Evolutionary conservation across 1,140 invertebrate species (phyloP).

Genomic region (Drosophila bocki): DNA sequence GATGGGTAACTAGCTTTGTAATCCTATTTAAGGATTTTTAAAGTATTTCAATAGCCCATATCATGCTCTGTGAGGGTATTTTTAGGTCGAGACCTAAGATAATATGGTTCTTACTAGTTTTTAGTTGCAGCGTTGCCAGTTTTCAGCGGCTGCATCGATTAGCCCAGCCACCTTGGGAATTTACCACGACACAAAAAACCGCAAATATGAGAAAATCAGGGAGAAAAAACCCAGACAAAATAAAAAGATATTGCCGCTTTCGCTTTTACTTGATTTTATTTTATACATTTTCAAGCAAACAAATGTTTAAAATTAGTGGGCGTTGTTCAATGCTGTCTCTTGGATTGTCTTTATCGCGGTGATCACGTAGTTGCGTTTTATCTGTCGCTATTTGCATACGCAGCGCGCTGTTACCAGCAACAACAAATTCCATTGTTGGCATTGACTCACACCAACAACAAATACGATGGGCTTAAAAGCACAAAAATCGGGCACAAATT

Average conservation of each 20-base stretch:
- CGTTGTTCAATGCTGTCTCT: constrained; percentile 60
- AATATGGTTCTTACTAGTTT: constrained; percentile 18
- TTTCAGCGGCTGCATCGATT: constrained; percentile 76
- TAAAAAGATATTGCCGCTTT: constrained; percentile 48
- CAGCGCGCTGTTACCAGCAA: constrained; percentile 43
- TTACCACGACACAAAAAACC: constrained; percentile 51
- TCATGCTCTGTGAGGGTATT: not conserved
- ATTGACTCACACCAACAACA: constrained; percentile 49
- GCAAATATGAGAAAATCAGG: constrained; percentile 53
- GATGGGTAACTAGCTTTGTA: no score
- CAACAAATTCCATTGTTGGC: constrained; percentile 51
- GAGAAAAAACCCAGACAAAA: constrained; percentile 20
- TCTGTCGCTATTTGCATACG: constrained; percentile 76
- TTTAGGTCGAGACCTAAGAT: not conserved
- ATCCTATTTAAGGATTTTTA: not conserved
- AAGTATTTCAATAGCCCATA: not conserved
- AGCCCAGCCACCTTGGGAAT: constrained; percentile 62
- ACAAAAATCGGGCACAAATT: constrained; percentile 16
- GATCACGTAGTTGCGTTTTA: constrained; percentile 77
- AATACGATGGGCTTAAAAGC: constrained; percentile 37
- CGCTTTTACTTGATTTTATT: constrained; percentile 62
- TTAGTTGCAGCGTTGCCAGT: constrained; percentile 55
- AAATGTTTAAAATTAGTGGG: constrained; percentile 72
- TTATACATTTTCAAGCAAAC: constrained; percentile 39
- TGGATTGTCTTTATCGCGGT: constrained; percentile 60